Evolutionary conservation across 2,113 vertebrate species (phyloP), one percentile per base, ranked within the genome.

Genomic region (Eudyptes chrysolophus): DNA sequence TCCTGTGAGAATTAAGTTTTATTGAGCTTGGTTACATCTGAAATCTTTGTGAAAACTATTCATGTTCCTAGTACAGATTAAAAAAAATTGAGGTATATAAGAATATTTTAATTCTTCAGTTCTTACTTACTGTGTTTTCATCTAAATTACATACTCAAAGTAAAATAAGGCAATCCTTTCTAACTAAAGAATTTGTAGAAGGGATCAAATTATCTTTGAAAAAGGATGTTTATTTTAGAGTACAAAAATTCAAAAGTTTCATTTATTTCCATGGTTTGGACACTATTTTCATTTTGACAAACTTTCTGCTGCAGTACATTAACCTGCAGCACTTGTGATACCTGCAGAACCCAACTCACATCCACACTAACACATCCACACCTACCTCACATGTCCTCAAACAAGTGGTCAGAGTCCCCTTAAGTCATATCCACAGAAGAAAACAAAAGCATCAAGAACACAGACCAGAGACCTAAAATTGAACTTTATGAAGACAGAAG

Each of bases 301-400:
- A 24, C 34, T 22, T 74, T 42, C 61, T 57, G 68, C 24, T 54
- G 46, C 30, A 69, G 32, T 34, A 38, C 40, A 48, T 36, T n/a
- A 83, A 80, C 16, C 13, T 2, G 1, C 7, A 71, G 57, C 6
- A 1, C 26, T 7, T 48, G 13, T 4, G 25, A 58, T 14, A 66
- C 11, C 19, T 61, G 48, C 36, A 77, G 58, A 77, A 64, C 3
- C 13, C 29, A 84, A 40, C 16, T 48, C 58, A 26, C 18, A 71
- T 5, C 0, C 0, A 66, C 69, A 46, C 1, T 13, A 61, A 78
- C 2, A 0, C 36, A 46, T 9, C 48, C 10, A 55, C 46, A 40
- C 36, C 34, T 34, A 18, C 19, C 46, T 66, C 42, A 38, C 30
- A 2, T 17, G 14, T 48, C 21, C 30, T 54, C 66, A 70, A 75